Conservation (phyloP, 2,797 vertebrate species). For the Neostethus bicornis region DNA sequence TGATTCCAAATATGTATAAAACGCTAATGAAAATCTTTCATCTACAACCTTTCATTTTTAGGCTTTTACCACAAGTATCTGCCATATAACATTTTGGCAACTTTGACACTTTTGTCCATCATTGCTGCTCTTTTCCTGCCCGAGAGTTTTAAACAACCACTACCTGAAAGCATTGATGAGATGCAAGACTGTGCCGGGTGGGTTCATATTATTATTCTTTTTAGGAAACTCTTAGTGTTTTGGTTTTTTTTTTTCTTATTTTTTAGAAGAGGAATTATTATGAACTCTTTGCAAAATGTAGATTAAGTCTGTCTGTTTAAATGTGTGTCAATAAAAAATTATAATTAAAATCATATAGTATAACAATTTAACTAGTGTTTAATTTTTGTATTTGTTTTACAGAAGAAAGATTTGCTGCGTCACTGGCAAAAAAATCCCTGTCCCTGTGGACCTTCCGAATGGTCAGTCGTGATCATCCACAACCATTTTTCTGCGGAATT, state of each 20-base stretch:
- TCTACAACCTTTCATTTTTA: slow-evolving; percentile 36
- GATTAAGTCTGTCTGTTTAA: too few relatives aligned
- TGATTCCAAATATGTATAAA: not conserved
- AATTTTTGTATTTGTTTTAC: slow-evolving; percentile 14
- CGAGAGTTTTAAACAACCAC: slow-evolving; percentile 83
- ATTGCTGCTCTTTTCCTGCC: slow-evolving; percentile 84
- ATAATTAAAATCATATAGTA: too few relatives aligned
- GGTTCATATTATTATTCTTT: not conserved
- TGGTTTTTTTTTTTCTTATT: too few relatives aligned
- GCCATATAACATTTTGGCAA: slow-evolving; percentile 86
- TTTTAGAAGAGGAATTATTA: too few relatives aligned
- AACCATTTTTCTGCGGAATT: not conserved
- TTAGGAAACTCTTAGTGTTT: too few relatives aligned
- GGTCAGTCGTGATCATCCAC: slow-evolving; percentile 15
- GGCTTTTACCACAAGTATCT: slow-evolving; percentile 80
- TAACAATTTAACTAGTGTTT: not conserved
- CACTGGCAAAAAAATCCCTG: not conserved
- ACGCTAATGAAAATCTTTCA: not conserved
- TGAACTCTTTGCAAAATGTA: too few relatives aligned
- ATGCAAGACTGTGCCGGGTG: slow-evolving; percentile 83
- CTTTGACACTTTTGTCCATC: slow-evolving; percentile 79
- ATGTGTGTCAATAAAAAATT: too few relatives aligned
- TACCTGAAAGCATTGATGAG: slow-evolving; percentile 87
- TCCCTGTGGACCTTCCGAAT: not conserved
- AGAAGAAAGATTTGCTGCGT: slow-evolving; percentile 39